Evolutionary conservation across 2,113 vertebrate genomes (phyloP).

Genomic region (Salvator merianae): DNA sequence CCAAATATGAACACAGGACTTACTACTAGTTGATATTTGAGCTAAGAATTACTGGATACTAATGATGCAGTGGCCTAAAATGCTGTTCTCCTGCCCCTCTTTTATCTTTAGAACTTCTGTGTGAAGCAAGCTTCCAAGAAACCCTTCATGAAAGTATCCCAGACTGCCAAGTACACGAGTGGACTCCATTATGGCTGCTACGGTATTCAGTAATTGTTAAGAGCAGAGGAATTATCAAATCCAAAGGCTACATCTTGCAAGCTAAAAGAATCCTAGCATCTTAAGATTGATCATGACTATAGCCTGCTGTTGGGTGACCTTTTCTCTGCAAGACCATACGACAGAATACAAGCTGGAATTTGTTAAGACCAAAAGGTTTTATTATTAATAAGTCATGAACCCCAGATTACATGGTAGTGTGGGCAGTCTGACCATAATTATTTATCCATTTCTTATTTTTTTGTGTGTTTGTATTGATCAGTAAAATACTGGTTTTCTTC

Average conservation of each 20-base stretch:
- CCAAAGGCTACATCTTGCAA: conserved; percentile 95
- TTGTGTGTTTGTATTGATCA: conserved; percentile 29
- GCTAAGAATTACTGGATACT: background rate
- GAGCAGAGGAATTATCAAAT: conserved; percentile 97
- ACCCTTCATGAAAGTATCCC: conserved; percentile 84
- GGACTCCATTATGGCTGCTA: conserved; percentile 94
- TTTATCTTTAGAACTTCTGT: conserved; percentile 87
- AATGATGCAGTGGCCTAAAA: background rate
- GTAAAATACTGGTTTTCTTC: conserved; percentile 50
- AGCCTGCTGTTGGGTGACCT: conserved; percentile 29
- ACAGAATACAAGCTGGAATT: conserved; percentile 48
- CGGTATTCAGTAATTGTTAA: conserved; percentile 97
- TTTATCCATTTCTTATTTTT: conserved; percentile 55
- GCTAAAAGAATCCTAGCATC: conserved; percentile 81
- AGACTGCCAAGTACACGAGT: conserved; percentile 76
- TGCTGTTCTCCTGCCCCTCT: conserved; percentile 3
- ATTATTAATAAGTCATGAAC: conserved; percentile 40
- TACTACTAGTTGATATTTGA: background rate
- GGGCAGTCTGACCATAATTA: conserved; percentile 40
- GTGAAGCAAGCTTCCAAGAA: conserved; percentile 89
- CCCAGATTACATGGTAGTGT: conserved; percentile 3
- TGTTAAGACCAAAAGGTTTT: conserved; percentile 62
- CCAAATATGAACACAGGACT: background rate
- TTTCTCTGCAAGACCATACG: conserved; percentile 52
- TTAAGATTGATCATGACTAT: conserved; percentile 50